Base-by-base conservation (phyloP, 2,113 vertebrate species). In the Lanius ludovicianus region DNA sequence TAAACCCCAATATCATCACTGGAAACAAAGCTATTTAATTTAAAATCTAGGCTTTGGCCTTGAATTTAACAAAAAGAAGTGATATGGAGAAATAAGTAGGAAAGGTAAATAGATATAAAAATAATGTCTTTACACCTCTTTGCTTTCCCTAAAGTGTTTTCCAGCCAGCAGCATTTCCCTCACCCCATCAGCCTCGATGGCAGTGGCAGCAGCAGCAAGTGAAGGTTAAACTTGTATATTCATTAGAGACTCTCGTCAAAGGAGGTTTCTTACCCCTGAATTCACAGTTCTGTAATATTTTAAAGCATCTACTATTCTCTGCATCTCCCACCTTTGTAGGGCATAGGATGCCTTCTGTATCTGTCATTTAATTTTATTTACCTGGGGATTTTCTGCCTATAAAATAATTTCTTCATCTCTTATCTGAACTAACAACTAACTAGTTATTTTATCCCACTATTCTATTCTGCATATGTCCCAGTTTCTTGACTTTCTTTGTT, bases 1-100 rank as follows among this genome's bases (percentile, higher is more conserved):
- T 89, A 93, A 96, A 89, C 37, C 37, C 25, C 60, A 80, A 19
- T 90, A 95, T 83, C 69, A 90, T 93, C 47, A 91, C 62, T 86
- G 47, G 35, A 87, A 95, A 95, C 31, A 86, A 92, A 94, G 21
- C 17, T 67, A 59, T 89, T 96, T 92, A 88, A 97, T 94, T 87
- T 90, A 80, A 92, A 68, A 37, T 82, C 41, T 50, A 86, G 30
- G 13, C 27, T 77, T 33, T 75, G 69, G 25, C 49, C 49, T 76
- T 85, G 37, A 91, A 91, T 90, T 84, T 81, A 94, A 87, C 59
- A 89, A 59, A 69, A 49, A 82, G 20, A 44, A 30, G 80, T 60
- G 31, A 76, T 81, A 56, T 91, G 15, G 0, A 81, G 64, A 82
- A 93, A 92, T 62, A 92, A 78, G 53, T 21, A 53, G 27, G 12